These are phyloP conservation scores for Saiga tatarica DNA, from an alignment of 2,113 vertebrate genomes.

Conservation along the genomic window DNA sequence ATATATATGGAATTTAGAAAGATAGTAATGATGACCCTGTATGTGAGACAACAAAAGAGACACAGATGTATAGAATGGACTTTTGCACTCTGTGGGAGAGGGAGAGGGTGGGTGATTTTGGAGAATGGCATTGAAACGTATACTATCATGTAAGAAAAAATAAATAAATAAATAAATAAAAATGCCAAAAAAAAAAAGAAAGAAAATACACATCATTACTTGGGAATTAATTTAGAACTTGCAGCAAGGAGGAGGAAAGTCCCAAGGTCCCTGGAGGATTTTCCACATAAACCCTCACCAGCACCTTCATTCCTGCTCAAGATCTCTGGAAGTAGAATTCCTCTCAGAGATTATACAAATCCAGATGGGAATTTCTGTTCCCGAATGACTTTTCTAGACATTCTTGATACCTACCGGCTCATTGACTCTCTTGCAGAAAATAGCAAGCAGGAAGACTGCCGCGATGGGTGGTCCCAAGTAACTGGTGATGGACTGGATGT, in stretches of 20 bases:
- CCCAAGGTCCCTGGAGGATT: too few relatives aligned
- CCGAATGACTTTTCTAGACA: neutral
- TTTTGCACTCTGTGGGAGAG: too few relatives aligned
- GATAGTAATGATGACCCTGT: too few relatives aligned
- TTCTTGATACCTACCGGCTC: conserved; percentile 84
- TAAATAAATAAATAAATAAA: too few relatives aligned
- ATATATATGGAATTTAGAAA: too few relatives aligned
- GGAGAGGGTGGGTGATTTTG: too few relatives aligned
- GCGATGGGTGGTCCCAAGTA: conserved; percentile 94
- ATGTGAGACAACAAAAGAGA: too few relatives aligned
- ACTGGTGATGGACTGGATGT: conserved; percentile 95
- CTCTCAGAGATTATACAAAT: neutral
- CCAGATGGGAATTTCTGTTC: neutral
- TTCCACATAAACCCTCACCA: neutral
- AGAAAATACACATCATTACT: neutral
- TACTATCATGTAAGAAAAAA: too few relatives aligned
- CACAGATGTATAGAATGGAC: too few relatives aligned
- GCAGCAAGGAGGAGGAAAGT: neutral
- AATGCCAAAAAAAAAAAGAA: too few relatives aligned
- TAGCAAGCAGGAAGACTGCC: conserved; percentile 90
- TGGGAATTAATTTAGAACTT: neutral
- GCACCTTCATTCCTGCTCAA: neutral
- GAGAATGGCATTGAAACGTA: too few relatives aligned
- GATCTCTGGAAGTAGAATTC: neutral
- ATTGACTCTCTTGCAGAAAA: conserved; percentile 95